These are phyloP conservation scores for Gymnocephalus cernua DNA, from an alignment of 2,113 vertebrate genomes.

Conservation along the genomic window DNA sequence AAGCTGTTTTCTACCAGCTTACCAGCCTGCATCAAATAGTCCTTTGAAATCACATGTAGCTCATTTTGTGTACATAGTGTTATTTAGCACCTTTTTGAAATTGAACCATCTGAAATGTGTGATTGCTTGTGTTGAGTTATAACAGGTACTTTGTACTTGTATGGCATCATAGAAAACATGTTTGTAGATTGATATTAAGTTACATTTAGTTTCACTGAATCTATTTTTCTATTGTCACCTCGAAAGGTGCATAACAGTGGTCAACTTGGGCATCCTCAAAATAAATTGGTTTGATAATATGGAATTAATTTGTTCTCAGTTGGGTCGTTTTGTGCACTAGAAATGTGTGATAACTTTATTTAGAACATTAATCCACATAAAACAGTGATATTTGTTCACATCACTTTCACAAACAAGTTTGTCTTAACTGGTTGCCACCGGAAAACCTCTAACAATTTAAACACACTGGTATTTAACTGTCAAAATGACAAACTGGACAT, in stretches of 20 bases:
- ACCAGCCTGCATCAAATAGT: conserved; percentile 81
- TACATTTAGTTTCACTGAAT: conserved; percentile 86
- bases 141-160: conserved; percentile 80
- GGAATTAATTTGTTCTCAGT: conserved; percentile 42
- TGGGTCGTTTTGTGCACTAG: conserved; percentile 34
- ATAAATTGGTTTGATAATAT: conserved; percentile 85
- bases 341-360: conserved; percentile 43
- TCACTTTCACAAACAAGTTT: conserved; percentile 15
- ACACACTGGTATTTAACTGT: conserved; percentile 9
- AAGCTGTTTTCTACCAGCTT: conserved; percentile 85
- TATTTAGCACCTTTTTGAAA: conserved; percentile 81
- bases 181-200: conserved; percentile 84
- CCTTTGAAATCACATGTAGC: conserved; percentile 82
- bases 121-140: conserved; percentile 77
- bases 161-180: conserved; percentile 76
- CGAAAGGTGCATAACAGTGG: conserved; percentile 83
- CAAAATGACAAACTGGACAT: neutral
- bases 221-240: conserved; percentile 88
- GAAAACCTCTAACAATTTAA: conserved; percentile 4
- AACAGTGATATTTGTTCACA: conserved; percentile 23
- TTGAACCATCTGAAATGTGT: conserved; percentile 76
- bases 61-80: conserved; percentile 81
- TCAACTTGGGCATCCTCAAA: conserved; percentile 83
- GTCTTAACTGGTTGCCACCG: neutral
- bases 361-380: conserved; percentile 26